Conservation (phyloP, 2,888 invertebrate species). For the Anthophora plumipes region DNA sequence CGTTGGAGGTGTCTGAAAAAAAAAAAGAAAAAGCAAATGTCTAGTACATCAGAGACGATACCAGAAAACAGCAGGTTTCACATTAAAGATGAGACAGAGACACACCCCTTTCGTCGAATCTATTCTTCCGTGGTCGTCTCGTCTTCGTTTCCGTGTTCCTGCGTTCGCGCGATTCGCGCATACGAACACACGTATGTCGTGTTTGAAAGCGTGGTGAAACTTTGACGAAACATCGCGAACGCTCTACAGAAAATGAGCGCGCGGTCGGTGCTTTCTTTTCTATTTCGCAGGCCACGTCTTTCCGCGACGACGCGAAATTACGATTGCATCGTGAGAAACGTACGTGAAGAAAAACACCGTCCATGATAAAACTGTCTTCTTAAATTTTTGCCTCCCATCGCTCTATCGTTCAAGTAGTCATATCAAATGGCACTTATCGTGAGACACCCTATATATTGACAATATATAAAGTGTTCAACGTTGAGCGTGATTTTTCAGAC, state of each 20-base stretch:
- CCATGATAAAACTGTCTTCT: too few species aligned
- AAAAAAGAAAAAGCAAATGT: neutral
- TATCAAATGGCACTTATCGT: too few species aligned
- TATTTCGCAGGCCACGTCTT: neutral
- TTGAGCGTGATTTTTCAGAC: too few species aligned
- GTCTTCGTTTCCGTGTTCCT: constrained; percentile 33
- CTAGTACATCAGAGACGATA: neutral
- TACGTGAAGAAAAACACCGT: too few species aligned
- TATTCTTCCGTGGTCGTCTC: constrained; percentile 18
- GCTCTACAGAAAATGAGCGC: constrained; percentile 39
- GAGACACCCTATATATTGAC: too few species aligned
- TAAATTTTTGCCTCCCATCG: too few species aligned
- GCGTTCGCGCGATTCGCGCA: neutral
- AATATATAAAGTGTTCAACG: too few species aligned
- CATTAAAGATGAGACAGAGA: neutral
- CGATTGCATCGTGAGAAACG: constrained; percentile 30
- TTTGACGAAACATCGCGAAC: constrained; percentile 62
- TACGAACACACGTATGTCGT: too few species aligned
- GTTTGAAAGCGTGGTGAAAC: constrained; percentile 58
- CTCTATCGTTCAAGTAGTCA: too few species aligned
- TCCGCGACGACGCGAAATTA: constrained; percentile 26
- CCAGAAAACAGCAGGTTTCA: neutral
- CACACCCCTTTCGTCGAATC: neutral
- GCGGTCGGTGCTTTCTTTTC: constrained; percentile 35
- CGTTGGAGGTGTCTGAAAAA: neutral